Conservation (phyloP, 2,888 invertebrate genomes). For the Tenodera sinensis region DNA sequence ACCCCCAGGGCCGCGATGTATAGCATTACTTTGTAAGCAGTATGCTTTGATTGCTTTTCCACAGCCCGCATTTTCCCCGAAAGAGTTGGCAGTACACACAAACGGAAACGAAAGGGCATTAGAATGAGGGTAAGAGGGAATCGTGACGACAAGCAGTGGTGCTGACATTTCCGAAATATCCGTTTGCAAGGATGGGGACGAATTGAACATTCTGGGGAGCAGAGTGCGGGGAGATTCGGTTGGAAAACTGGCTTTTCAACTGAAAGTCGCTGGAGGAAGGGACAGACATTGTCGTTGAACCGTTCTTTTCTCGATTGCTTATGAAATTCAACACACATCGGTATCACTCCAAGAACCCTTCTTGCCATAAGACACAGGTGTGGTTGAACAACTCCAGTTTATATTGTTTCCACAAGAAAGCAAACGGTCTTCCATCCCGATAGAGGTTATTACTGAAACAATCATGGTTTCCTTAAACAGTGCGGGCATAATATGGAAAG, state of each 20-base stretch:
- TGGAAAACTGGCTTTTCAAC: background rate
- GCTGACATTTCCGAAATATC: background rate
- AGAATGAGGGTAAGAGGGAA: background rate
- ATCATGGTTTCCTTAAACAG: too few relatives aligned
- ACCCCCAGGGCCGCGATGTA: too few relatives aligned
- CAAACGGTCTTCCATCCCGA: too few relatives aligned
- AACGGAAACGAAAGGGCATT: background rate
- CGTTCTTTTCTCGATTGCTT: background rate
- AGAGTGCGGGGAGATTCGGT: background rate
- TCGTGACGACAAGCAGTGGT: background rate
- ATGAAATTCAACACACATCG: background rate
- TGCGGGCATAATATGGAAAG: too few relatives aligned
- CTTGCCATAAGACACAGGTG: too few relatives aligned
- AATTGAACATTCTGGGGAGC: background rate
- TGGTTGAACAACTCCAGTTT: too few relatives aligned
- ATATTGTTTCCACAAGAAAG: too few relatives aligned
- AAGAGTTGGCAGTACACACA: background rate
- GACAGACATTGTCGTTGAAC: background rate
- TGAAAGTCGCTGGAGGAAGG: background rate
- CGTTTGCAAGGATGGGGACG: too few relatives aligned
- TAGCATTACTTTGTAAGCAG: too few relatives aligned
- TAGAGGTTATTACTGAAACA: too few relatives aligned
- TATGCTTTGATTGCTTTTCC: too few relatives aligned
- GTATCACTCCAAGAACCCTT: background rate
- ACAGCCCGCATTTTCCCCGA: too few relatives aligned